phyloP scores from a whole-genome alignment of 2,113 vertebrate species.

The Myotis yumanensis region DNA sequence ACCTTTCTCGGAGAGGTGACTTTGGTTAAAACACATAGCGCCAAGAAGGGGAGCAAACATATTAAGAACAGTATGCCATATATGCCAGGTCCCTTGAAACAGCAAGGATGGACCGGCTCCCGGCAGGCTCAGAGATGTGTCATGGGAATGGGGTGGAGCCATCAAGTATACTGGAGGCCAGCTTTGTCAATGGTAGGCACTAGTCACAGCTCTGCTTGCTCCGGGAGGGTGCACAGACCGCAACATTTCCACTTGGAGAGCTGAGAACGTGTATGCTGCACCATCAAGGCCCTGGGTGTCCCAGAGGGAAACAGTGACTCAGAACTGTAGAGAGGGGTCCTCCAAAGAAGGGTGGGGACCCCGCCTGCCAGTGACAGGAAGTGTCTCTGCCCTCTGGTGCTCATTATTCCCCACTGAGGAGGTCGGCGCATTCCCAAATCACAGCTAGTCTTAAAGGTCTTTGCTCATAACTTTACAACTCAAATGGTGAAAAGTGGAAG shows the following conservation, averaged over 20 bases:
- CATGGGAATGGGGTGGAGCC: not conserved
- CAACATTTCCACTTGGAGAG: not conserved
- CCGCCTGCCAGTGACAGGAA: not conserved
- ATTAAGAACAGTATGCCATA: too few species aligned
- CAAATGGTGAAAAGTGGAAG: not conserved
- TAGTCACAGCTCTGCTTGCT: accelerated
- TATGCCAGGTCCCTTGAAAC: too few species aligned
- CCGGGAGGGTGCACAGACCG: accelerated
- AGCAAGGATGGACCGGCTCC: too few species aligned
- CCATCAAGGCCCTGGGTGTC: not conserved
- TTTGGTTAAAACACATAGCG: too few species aligned
- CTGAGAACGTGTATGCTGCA: not conserved
- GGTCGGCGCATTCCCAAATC: accelerated
- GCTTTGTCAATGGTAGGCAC: not conserved
- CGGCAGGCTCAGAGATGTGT: accelerated
- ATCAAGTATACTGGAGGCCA: accelerated
- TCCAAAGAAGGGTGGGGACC: not conserved
- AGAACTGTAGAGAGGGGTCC: not conserved
- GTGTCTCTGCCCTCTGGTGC: not conserved
- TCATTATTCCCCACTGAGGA: not conserved
- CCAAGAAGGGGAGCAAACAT: too few species aligned
- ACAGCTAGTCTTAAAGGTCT: not conserved
- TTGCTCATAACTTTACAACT: not conserved
- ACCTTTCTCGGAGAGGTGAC: too few species aligned
- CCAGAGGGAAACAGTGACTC: not conserved